Conservation (phyloP, 2,113 vertebrate genomes). For the Morone chrysops region DNA sequence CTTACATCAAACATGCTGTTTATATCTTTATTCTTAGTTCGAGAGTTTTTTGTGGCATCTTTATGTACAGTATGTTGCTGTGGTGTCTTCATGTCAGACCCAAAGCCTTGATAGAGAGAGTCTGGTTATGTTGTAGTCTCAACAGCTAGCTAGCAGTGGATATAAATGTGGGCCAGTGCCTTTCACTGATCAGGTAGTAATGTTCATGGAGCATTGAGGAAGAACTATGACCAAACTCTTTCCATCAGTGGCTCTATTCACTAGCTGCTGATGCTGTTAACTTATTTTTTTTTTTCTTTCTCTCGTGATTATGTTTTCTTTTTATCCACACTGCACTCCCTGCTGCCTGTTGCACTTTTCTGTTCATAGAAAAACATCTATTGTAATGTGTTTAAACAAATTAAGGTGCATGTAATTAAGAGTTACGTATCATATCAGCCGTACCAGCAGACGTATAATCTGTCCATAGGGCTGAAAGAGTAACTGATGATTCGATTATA, state of each 20-base stretch:
- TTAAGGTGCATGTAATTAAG: slow-evolving; percentile 27
- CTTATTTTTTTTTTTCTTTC: not conserved
- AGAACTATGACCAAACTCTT: slow-evolving; percentile 54
- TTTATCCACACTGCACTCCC: slow-evolving; percentile 41
- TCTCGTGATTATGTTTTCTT: slow-evolving; percentile 12
- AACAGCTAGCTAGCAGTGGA: not conserved
- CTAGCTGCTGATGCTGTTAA: slow-evolving; percentile 13
- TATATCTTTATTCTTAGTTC: slow-evolving; percentile 21
- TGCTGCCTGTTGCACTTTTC: slow-evolving; percentile 23
- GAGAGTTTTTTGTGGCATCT: slow-evolving; percentile 30
- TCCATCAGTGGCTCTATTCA: slow-evolving; percentile 52
- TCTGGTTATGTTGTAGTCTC: slow-evolving; percentile 44
- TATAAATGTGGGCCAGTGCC: not conserved
- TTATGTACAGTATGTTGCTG: slow-evolving; percentile 31
- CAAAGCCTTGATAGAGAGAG: slow-evolving; percentile 58
- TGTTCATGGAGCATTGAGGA: not conserved
- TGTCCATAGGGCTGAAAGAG: not conserved
- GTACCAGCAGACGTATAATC: not conserved
- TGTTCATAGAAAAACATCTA: slow-evolving; percentile 10
- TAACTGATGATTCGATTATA: not conserved
- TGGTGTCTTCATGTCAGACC: slow-evolving; percentile 51
- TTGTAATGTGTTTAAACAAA: not conserved
- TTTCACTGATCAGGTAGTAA: not conserved
- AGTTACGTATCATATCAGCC: not conserved
- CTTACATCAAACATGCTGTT: slow-evolving; percentile 33